Percentiles rank a stretch among this genome's conserved stretches.
Conservation (phyloP, 2,888 invertebrate genomes). For the Tuberolachnus salignus region DNA sequence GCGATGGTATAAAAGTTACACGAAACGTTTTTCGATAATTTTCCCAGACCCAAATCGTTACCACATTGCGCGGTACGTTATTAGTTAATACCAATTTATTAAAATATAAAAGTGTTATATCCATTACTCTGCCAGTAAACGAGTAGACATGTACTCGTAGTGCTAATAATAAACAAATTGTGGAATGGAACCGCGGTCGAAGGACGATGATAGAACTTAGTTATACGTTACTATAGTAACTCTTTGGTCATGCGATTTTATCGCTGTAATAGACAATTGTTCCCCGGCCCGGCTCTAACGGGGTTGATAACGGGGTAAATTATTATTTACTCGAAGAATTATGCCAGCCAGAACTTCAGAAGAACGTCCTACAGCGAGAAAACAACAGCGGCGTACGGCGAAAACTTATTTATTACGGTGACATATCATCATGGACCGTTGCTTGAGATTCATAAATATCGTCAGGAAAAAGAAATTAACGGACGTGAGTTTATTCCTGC, state of each 20-base stretch:
- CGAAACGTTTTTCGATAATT: too few species aligned
- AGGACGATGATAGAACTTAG: too few species aligned
- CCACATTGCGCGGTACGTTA: too few species aligned
- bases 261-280: neutral
- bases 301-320: neutral
- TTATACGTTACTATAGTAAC: slow-evolving; percentile 14
- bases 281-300: neutral
- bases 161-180: too few species aligned
- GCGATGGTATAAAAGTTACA: too few species aligned
- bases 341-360: neutral
- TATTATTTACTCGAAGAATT: neutral
- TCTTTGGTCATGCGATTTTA: neutral
- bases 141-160: too few species aligned
- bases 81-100: too few species aligned
- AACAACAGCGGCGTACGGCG: neutral
- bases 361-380: neutral
- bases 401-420: neutral
- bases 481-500: slow-evolving; percentile 32
- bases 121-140: too few species aligned
- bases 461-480: neutral
- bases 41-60: too few species aligned
- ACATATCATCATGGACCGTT: neutral
- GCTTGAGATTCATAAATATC: neutral
- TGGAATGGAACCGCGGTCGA: too few species aligned
- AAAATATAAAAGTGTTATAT: too few species aligned